These are phyloP conservation scores for Danionella cerebrum DNA, from an alignment of 2,113 vertebrate species.

Conservation along the genomic window DNA sequence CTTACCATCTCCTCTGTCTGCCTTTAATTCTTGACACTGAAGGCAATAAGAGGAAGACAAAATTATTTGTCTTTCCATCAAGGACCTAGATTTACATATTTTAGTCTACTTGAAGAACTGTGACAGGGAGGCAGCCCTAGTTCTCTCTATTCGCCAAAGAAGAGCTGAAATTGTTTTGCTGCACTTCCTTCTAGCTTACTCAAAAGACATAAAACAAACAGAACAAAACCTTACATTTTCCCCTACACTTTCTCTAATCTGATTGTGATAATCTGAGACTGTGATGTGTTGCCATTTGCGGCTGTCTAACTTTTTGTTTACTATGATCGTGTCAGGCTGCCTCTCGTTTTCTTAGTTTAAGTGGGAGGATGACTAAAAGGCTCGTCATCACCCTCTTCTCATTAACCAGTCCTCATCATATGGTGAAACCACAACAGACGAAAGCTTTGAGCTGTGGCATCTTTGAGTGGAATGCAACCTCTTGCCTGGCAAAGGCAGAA, in stretches of 20 bases:
- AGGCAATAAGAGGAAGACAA: constrained; percentile 2
- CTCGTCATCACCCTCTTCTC: constrained; percentile 26
- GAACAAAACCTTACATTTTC: not conserved
- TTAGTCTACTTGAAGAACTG: not conserved
- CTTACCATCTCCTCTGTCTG: not conserved
- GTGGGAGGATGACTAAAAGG: constrained; percentile 11
- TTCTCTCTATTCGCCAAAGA: not conserved
- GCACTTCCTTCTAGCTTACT: constrained; percentile 38
- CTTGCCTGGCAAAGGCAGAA: constrained; percentile 33
- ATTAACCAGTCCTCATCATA: constrained; percentile 44
- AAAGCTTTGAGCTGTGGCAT: constrained; percentile 34
- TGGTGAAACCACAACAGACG: constrained; percentile 47
- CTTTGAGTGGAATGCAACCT: constrained; percentile 25
- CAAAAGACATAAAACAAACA: not conserved
- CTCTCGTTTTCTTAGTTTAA: not conserved
- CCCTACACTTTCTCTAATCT: not conserved
- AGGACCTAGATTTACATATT: not conserved
- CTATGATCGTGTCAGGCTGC: not conserved
- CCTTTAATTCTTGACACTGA: not conserved
- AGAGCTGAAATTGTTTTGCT: not conserved
- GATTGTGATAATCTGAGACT: too few species aligned
- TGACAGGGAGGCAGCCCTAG: constrained; percentile 10
- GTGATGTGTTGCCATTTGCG: constrained; percentile 17
- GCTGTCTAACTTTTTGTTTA: not conserved
- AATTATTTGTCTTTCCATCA: not conserved